Base-by-base conservation (phyloP, 2,888 invertebrate genomes). In the Papilio elwesi region DNA sequence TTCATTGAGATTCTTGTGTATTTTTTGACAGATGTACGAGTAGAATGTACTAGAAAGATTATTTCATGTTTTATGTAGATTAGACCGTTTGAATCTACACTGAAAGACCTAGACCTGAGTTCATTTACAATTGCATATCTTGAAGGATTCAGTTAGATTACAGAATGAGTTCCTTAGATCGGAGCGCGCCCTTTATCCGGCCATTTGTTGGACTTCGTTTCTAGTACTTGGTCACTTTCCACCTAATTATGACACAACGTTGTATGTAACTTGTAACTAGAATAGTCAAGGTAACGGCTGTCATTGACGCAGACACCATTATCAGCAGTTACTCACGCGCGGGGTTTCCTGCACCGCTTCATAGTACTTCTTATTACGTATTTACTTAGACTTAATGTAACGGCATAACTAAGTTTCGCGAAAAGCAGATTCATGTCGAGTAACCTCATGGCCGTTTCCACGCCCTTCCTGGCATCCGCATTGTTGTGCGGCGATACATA, bases 391-490 rank as follows among this genome's bases (percentile, higher is more conserved):
- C 36, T 36, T 26, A 43, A 43, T 0, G 43, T 43, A 43, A 43
- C 9, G 43, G 6, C 43, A 7, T 59, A 43, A 59, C 59, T 10
- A 5, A 57, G 36, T 59, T 59, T 59, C 59, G 59, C 59, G 59
- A 59, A 62, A 62, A 62, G 26, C 59, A 62, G 59, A 62, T 62
- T 62, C 59, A 62, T 52, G 15, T 15, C 9, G 43, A 43, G 15
- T 15, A 62, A 15, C 10, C 59, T 62, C 38, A 62, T 10, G 38
- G 15, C 59, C 59, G 59, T 15, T 15, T 38, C 10, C 59, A 15
- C 43, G 43, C 43, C 59, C 59, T 43, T 36, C 7, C 12, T 1
- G n/a, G n/a, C 15, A 15, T 62, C 43, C 59, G 59, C 59, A 43
- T 62, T 43, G 9, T 43, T 62, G 1, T 38, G n/a, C 43, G 10